These are phyloP conservation scores for Panagrolaimus sp. DNA, from an alignment of 1,140 invertebrate genomes.

Conservation along the genomic window DNA sequence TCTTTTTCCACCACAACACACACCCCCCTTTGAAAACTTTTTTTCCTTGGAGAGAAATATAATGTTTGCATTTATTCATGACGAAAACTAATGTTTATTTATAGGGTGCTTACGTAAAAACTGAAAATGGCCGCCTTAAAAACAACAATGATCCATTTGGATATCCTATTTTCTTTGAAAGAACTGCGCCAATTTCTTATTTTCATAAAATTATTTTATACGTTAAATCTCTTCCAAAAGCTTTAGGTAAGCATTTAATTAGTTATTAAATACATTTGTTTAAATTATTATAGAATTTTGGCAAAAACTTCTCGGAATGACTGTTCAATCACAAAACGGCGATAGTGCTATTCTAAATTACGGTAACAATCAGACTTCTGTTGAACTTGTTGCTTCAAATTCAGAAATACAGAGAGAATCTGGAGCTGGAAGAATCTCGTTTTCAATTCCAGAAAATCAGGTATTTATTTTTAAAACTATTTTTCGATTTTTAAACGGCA, in stretches of 20 bases:
- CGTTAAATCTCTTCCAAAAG: conserved; percentile 71
- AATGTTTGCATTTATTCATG: too few species aligned
- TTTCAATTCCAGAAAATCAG: conserved; percentile 31
- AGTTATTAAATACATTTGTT: too few species aligned
- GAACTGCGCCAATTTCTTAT: conserved; percentile 65
- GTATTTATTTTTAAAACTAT: conserved; percentile 61
- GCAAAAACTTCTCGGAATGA: too few species aligned
- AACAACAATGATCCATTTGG: conserved; percentile 72
- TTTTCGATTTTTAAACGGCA: too few species aligned
- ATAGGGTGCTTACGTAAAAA: conserved; percentile 71
- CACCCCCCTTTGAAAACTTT: too few species aligned
- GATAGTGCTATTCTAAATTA: not conserved
- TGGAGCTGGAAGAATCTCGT: conserved; percentile 74
- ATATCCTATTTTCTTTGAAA: conserved; percentile 71
- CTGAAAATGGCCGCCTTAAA: conserved; percentile 67
- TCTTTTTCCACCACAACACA: too few species aligned
- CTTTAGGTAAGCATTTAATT: conserved; percentile 60
- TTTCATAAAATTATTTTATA: conserved; percentile 74
- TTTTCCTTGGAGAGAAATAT: too few species aligned
- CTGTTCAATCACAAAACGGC: not conserved
- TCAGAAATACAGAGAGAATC: conserved; percentile 68
- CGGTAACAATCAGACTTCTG: not conserved
- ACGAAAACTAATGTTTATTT: too few species aligned
- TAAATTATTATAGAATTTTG: too few species aligned
- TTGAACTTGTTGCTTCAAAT: conserved; percentile 33